Evolutionary conservation across 1,140 invertebrate genomes (phyloP), one percentile per base, ranked within the genome.

Genomic region (Zeugodacus cucurbitae): DNA sequence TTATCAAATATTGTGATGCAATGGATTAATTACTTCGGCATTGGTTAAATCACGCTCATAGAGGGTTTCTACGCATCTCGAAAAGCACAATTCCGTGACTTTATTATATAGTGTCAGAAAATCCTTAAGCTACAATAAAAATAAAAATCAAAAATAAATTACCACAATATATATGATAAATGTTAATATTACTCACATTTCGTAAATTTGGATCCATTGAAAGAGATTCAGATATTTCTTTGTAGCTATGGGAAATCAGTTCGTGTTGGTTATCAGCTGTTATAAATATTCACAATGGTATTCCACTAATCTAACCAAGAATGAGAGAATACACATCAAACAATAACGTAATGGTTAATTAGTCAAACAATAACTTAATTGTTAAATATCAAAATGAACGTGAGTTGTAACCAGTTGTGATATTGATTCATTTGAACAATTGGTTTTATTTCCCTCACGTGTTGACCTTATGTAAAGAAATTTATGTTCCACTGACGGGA

Each of bases 81-180:
- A 94, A 91, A 98, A 98, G 93, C 97, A 98, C 90, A 96, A 93
- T 94, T 98, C 97, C 22, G 97, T 97, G 87, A 98, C 94, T 95
- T 96, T 97, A 93, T 98, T 98, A 93, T 98, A 98, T 17, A 97
- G 97, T 88, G 95, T 94, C 54, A 98, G 94, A 93, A 98, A 98
- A 90, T 98, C 97, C 94, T 96, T 96, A 90, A 98, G 97, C 96
- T 96, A 92, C 88, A 94, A 94, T 89, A 89, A 89, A 91, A 87
- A 91, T 90, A 91, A 89, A 88, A 70, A 88, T 48, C 54, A 57
- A 44, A 64, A n/a, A 54, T 87, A 29, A 34, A 34, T 22, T 62
- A 17, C 67, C 54, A 58, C 0, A 86, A 59, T 22, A 48, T 48
- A 82, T 8, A 32, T 82, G 3, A 44, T 44, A 85, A 17, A 48